Conservation (phyloP, 2,113 vertebrate genomes). For the Takifugu flavidus region DNA sequence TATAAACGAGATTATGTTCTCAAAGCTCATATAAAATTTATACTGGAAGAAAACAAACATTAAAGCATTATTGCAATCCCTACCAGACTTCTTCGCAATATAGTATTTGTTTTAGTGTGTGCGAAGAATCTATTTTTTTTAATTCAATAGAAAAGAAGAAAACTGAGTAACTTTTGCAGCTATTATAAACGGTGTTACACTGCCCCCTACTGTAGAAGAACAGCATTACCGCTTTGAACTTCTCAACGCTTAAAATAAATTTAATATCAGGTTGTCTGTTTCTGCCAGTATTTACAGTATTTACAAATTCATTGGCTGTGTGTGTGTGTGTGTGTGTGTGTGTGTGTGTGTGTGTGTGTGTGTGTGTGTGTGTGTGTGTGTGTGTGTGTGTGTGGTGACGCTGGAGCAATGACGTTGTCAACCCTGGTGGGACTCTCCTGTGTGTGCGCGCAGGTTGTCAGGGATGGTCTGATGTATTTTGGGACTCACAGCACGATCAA, state of each 20-base stretch:
- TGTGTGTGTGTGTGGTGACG: no score
- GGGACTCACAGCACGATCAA: no score
- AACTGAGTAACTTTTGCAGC: background rate
- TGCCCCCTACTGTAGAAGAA: conserved; percentile 63
- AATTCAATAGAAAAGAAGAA: conserved; percentile 9
- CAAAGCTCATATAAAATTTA: background rate
- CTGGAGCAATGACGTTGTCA: no score
- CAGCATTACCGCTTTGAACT: conserved; percentile 1
- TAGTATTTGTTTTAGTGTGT: background rate
- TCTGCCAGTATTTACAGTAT: no score
- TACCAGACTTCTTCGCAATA: background rate
- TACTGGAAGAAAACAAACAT: background rate
- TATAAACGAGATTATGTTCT: background rate
- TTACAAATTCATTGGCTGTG: no score
- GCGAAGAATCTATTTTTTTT: conserved; percentile 20
- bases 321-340: no score
- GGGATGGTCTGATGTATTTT: no score
- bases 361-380: no score
- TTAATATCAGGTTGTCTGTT: background rate
- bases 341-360: no score
- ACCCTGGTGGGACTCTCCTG: no score
- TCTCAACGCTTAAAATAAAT: background rate
- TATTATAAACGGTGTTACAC: conserved; percentile 42
- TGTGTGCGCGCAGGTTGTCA: no score
- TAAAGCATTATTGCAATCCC: background rate